Percentiles rank a stretch among this genome's conserved stretches.
phyloP scores from a whole-genome alignment of 2,888 invertebrate species.

The Zaprionus obscuricornis region DNA sequence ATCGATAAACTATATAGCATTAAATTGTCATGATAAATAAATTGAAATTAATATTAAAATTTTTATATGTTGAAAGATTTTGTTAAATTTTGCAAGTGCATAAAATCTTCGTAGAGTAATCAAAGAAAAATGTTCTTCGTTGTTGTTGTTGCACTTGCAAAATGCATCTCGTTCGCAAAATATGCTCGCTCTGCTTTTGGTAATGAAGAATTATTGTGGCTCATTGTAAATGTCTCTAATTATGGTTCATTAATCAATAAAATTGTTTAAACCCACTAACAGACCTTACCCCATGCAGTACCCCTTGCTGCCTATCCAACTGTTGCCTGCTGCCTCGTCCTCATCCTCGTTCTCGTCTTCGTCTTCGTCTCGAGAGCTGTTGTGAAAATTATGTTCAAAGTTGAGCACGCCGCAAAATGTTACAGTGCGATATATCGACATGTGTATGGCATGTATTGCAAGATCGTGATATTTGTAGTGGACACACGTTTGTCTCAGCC shows the following conservation, averaged over 20 bases:
- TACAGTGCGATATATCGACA: slow-evolving; percentile 54
- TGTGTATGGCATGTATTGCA: slow-evolving; percentile 66
- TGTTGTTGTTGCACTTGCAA: too few species aligned
- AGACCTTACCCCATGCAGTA: slow-evolving; percentile 20
- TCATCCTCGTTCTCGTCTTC: background rate
- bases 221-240: slow-evolving; percentile 83
- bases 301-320: slow-evolving; percentile 14
- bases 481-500: slow-evolving; percentile 61
- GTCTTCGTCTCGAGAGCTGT: slow-evolving; percentile 2
- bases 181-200: slow-evolving; percentile 64
- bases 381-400: slow-evolving; percentile 67
- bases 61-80: too few species aligned
- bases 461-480: slow-evolving; percentile 76
- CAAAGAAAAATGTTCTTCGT: too few species aligned
- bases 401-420: slow-evolving; percentile 62
- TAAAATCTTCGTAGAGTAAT: too few species aligned
- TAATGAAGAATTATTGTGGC: slow-evolving; percentile 83
- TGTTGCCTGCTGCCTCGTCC: background rate
- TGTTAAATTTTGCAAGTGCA: too few species aligned
- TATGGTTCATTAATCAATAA: slow-evolving; percentile 84
- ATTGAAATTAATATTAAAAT: too few species aligned
- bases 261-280: slow-evolving; percentile 74
- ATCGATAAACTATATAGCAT: too few species aligned
- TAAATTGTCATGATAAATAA: too few species aligned
- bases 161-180: too few species aligned